These are phyloP conservation scores for Lytechinus variegatus DNA, from an alignment of 35 echinoderm and acorn worm genomes.

Conservation along the genomic window DNA sequence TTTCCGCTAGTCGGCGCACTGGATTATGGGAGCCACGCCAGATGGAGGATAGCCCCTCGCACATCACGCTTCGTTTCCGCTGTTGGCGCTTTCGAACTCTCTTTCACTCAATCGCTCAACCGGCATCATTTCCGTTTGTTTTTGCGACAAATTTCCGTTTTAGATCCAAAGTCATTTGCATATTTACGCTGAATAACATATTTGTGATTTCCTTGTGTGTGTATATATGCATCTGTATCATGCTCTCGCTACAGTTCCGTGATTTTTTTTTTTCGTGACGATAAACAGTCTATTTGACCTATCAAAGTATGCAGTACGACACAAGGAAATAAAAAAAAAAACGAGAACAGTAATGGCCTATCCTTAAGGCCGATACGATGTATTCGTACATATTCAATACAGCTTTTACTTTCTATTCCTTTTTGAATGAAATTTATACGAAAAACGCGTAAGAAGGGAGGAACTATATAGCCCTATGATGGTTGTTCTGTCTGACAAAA, in stretches of 20 bases:
- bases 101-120: not conserved
- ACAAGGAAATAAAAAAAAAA: not conserved
- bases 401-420: no score
- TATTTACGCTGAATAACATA: not conserved
- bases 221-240: no score
- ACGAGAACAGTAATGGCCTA: not conserved
- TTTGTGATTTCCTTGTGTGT: not conserved
- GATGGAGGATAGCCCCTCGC: not conserved
- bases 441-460: no score
- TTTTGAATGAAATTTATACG: no score
- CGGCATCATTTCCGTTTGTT: slow-evolving; percentile 34
- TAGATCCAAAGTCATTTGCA: not conserved
- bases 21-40: not conserved
- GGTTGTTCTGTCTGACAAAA: no score
- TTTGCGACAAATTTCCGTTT: not conserved
- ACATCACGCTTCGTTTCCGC: not conserved
- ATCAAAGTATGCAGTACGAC: not conserved
- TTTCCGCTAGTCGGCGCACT: not conserved
- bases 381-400: no score
- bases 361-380: no score
- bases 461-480: no score
- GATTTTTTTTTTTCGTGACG: not conserved
- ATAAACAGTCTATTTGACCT: not conserved
- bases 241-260: not conserved
- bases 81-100: not conserved